Conservation (phyloP, 2,888 invertebrate species). For the Melipona beecheii region DNA sequence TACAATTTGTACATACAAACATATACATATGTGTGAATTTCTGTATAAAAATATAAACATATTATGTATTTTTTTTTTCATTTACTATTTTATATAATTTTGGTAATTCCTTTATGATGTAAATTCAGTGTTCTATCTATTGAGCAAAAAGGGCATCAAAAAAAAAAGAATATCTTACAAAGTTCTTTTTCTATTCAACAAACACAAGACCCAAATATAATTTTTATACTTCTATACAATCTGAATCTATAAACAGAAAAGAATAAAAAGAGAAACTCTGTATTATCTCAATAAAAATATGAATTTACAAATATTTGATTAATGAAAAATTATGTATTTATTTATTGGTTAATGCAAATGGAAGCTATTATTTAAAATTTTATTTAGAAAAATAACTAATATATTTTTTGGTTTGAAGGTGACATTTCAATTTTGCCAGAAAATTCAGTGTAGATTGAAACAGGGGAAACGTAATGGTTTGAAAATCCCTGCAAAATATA, state of each 20-base stretch:
- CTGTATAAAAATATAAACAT: conserved; percentile 10
- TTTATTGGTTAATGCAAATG: neutral
- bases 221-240: too few relatives aligned
- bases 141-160: neutral
- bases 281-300: neutral
- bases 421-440: too few relatives aligned
- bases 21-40: neutral
- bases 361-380: neutral
- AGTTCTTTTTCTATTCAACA: neutral
- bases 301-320: neutral
- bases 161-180: neutral
- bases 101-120: neutral
- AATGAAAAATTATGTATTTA: neutral
- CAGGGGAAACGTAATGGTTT: too few relatives aligned
- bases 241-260: too few relatives aligned
- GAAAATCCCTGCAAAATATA: too few relatives aligned
- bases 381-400: neutral
- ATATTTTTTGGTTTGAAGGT: too few relatives aligned
- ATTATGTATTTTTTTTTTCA: conserved; percentile 16
- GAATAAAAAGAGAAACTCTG: too few relatives aligned
- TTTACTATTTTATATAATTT: conserved; percentile 4
- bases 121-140: neutral
- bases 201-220: too few relatives aligned
- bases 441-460: too few relatives aligned
- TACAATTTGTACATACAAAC: conserved; percentile 7